These are phyloP conservation scores for Aythya baeri DNA, from an alignment of 2,113 vertebrate species.

Conservation along the genomic window DNA sequence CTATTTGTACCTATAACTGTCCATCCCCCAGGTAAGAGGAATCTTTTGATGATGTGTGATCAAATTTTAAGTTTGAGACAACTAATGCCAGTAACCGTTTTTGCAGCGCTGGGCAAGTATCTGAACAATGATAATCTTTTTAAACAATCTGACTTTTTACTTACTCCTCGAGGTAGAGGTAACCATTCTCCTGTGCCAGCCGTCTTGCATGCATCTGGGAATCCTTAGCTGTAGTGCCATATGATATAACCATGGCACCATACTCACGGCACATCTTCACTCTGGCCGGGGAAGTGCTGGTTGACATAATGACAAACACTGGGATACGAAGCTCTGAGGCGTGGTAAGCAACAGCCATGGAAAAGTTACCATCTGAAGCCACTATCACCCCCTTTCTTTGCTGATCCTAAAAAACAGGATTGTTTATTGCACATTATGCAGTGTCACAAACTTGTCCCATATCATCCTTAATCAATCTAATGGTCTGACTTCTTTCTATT, in stretches of 20 bases:
- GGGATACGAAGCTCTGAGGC: conserved; percentile 84
- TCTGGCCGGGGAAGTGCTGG: conserved; percentile 74
- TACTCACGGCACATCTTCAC: conserved; percentile 87
- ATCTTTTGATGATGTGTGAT: not conserved
- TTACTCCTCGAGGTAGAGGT: conserved; percentile 91
- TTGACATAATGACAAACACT: conserved; percentile 85
- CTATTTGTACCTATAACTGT: fast-evolving
- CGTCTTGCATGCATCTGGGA: conserved; percentile 82
- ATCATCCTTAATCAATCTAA: not conserved
- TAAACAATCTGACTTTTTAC: conserved; percentile 23
- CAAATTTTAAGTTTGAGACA: not conserved
- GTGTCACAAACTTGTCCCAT: not conserved
- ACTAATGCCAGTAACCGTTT: not conserved
- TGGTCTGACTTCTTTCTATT: not conserved
- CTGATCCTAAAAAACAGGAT: conserved; percentile 79
- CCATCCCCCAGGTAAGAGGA: not conserved
- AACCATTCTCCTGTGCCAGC: conserved; percentile 85
- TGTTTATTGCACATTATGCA: not conserved
- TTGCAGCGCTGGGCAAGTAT: not conserved
- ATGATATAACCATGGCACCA: conserved; percentile 88
- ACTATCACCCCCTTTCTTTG: conserved; percentile 91
- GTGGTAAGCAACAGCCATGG: conserved; percentile 88
- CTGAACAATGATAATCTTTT: not conserved
- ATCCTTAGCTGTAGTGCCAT: conserved; percentile 79
- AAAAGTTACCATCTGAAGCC: conserved; percentile 87